Percentiles rank a stretch among this genome's conserved stretches.
These are phyloP conservation scores for Leucophora obtusa DNA, from an alignment of 2,888 invertebrate species.

Conservation along the genomic window DNA sequence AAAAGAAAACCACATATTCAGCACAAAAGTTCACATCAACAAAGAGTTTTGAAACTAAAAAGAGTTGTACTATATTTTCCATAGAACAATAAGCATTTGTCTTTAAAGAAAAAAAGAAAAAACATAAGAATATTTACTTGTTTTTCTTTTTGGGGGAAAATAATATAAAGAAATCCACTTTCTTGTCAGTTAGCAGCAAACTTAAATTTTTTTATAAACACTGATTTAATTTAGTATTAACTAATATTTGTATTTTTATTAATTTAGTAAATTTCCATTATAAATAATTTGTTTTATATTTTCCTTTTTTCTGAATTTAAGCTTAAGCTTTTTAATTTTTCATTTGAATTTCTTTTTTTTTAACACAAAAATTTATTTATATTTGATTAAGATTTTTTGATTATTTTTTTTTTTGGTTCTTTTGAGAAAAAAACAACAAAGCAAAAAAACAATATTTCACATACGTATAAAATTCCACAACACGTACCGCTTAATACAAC, in stretches of 20 bases:
- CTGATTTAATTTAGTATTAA: neutral
- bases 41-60: neutral
- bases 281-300: neutral
- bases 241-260: too few relatives aligned
- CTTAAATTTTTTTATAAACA: neutral
- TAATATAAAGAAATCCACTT: neutral
- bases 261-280: neutral
- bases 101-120: conserved; percentile 19
- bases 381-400: neutral
- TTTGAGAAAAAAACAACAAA: neutral
- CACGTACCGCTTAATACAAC: conserved; percentile 77
- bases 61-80: neutral
- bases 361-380: neutral
- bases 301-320: neutral
- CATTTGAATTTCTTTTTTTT: neutral
- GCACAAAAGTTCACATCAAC: conserved; percentile 7
- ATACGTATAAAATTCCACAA: conserved; percentile 63
- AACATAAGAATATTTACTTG: conserved; percentile 14
- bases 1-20: conserved; percentile 31
- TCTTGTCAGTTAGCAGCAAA: neutral
- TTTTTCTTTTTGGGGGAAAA: neutral
- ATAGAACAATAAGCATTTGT: neutral
- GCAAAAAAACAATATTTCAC: conserved; percentile 24
- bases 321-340: neutral
- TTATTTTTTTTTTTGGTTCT: neutral